Evolutionary conservation across 2,888 invertebrate species (phyloP), one percentile per base, ranked within the genome.

Genomic region (Blomia tropicalis): DNA sequence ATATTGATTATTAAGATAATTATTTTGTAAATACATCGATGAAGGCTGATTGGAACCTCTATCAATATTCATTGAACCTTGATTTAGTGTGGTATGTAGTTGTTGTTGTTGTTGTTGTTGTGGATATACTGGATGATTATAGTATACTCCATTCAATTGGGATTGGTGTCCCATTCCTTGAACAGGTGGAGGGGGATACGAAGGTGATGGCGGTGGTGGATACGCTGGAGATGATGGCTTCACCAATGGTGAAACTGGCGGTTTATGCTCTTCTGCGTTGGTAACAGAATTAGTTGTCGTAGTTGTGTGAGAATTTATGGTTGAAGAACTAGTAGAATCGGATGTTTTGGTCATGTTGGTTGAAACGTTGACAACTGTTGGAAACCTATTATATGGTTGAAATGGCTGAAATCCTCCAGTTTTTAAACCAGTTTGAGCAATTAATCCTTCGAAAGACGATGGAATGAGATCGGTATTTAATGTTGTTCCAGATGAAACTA

Each of bases 391-490:
- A 19, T 11, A 47, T 11, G 27, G 7, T 11, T 17, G 11, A 19
- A 47, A 47, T 11, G 27, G 7, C 7, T 17, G 11, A 19, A 47
- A 47, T 27, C 51, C 51, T 7, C 51, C 51, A 1, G 56, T 36
- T 25, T 36, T 59, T 29, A 36, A 51, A 31, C 60, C 65, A 0
- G 65, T 65, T 29, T 59, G 59, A 23, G 63, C 65, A 54, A 65
- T 65, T 23, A 65, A 60, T 29, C 62, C 56, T n/a, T 51, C 63
- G 14, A 65, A 65, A 30, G 59, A 59, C 36, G 43, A 58, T 25
- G 63, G 59, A 43, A 65, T 65, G 59, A 63, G 32, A 63, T 64
- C 59, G 27, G 43, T 27, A n/a, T 56, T 27, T 7, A 56, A 25
- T 5, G 56, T 56, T 25, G 56, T 56, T 3, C 56, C 56, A 19